Evolutionary conservation across 2,888 invertebrate genomes (phyloP), one percentile per base, ranked within the genome.

Genomic region (Drosophila nr. perissopoda): DNA sequence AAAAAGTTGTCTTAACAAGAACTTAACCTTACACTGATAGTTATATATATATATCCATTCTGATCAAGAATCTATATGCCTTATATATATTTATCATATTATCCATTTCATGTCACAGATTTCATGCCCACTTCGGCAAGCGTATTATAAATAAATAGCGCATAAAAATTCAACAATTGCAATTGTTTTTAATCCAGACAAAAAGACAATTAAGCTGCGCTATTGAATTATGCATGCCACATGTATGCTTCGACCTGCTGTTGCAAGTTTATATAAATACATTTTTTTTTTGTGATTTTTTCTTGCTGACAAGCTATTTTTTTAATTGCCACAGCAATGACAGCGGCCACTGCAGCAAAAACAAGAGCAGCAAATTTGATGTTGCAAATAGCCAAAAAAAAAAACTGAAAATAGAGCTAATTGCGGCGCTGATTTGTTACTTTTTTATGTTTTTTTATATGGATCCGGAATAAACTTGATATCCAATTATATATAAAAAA

Each of bases 181-280:
- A 87, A 84, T 77, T 70, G 80, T 71, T 87, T 81, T 79, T 69
- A 73, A 89, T 82, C 77, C 77, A 75, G 45, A 76, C 74, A 74
- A 76, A 82, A 81, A 69, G 59, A 73, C 90, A 85, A 89, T 89
- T 85, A 83, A 81, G 57, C 71, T 61, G 58, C 63, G 69, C 78
- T 52, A 62, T 76, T 79, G 68, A 69, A 73, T 75, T 60, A 57
- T 68, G 76, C 62, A 76, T 77, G 86, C 78, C 69, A 73, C 86
- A 88, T 75, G 74, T 63, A 74, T 54, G 53, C 52, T 33, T 16
- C 56, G 31, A 66, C 45, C 51, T 69, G 68, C 45, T 53, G 68
- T 40, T 54, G 77, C 77, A 56, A 48, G 36, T 42, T 51, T 48
- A 48, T 59, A 45, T 25, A 45, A 25, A 25, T 45, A 7, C 7